Conservation (phyloP, 2,797 vertebrate genomes). For the Urosaurus nigricauda region DNA sequence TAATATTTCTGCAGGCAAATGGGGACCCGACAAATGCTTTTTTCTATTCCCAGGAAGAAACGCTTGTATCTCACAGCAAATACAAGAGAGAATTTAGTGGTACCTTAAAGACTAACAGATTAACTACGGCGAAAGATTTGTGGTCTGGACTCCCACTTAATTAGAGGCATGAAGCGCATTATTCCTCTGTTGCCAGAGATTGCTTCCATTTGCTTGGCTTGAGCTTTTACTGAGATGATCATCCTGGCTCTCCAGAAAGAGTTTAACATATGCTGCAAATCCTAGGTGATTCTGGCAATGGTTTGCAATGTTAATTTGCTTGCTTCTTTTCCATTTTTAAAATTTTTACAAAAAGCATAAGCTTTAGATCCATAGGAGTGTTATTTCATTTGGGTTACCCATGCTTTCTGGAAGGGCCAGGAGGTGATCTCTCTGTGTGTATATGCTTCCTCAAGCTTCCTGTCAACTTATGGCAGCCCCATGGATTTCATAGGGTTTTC, state of each 20-base stretch:
- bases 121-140: background rate
- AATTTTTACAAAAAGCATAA: background rate
- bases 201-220: slow-evolving; percentile 57
- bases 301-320: background rate
- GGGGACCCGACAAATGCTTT: background rate
- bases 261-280: background rate
- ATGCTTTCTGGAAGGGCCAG: no score
- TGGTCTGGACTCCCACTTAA: background rate
- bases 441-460: no score
- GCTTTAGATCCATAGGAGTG: background rate
- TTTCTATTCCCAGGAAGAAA: background rate
- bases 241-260: background rate
- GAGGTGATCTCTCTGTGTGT: no score
- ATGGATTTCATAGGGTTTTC: no score
- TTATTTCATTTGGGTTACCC: background rate
- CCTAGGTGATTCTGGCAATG: slow-evolving; percentile 11
- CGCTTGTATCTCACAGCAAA: background rate
- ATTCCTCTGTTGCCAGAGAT: background rate
- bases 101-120: background rate
- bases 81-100: background rate
- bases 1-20: background rate
- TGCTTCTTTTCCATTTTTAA: background rate
- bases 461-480: no score
- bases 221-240: slow-evolving; percentile 35
- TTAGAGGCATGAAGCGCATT: background rate